Base-by-base conservation (phyloP, 2,797 vertebrate species). In the Microchirus variegatus region DNA sequence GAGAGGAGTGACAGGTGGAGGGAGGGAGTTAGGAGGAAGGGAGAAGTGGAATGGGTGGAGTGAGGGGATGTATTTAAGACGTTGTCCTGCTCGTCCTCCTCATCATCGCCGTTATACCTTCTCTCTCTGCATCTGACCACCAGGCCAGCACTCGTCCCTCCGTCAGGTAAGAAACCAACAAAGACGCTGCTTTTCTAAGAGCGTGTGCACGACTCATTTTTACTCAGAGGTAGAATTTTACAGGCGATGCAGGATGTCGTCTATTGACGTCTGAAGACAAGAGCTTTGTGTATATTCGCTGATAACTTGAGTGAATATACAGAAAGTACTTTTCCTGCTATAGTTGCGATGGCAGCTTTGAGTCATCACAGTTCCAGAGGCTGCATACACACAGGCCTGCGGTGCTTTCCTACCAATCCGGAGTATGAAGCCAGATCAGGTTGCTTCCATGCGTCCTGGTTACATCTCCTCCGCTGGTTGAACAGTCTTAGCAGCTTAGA, bases 11-110 rank as follows among this genome's bases (percentile, higher is more conserved):
- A 73, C 75, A 84, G 75, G 69, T 85, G 83, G 75, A 75, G 75
- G 65, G 70, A 75, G 75, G 73, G 67, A 37, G 44, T 50, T 53
- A 22, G 45, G 67, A 56, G 68, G 70, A 56, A 42, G 57, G 49
- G 66, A 45, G 53, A 83, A 68, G 69, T 84, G 82, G 77, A 78
- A 73, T 81, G 85, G 84, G 90, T 84, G 84, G 91, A 80, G 80
- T 78, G 71, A 78, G 70, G 69, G 71, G 75, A 22, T 70, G 89
- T 92, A 93, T 94, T 93, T 93, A 94, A 93, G 92, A 69, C 63
- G 60, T 9, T 16, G 70, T 61, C 65, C 49, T 40, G 62, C 73
- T 80, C 72, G 46, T 69, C 57, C 70, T 80, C 44, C 59, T 63
- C 75, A 88, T 76, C 88, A 87, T 70, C 42, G 43, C 66, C 53